Evolutionary conservation across 2,113 vertebrate species (phyloP), one percentile per base, ranked within the genome.

Genomic region (Xerus inauris): DNA sequence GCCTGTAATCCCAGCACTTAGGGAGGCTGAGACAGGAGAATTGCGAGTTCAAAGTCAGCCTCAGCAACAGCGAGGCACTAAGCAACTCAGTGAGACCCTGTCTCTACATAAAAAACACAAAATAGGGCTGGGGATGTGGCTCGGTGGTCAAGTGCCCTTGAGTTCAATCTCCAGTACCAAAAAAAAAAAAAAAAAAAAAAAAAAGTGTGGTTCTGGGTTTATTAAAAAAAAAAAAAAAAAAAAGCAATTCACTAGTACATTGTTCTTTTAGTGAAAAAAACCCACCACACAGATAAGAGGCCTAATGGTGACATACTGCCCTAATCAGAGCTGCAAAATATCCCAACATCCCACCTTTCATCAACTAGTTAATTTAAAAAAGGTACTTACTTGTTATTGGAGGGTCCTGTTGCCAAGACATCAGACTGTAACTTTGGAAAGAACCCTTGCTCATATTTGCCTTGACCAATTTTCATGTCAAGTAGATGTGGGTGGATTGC

Each of bases 401-500:
- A 98, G 40, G 99, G 99, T 85, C 99, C 99, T 0, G 99, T 98
- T 83, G 99, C 98, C 57, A 99, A 98, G 89, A 99, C 99, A 65
- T 99, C 99, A 0, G 99, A 99, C 88, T 99, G 99, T 94, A 99
- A 98, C 92, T 99, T 99, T 0, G 99, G 99, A 96, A 99, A 99
- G 98, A 99, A 99, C 1, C 99, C 99, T 72, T 99, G 99, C 30
- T 99, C 99, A 0, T 99, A 99, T 91, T 99, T 99, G 95, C 99
- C 99, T 97, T 99, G 99, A 35, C 99, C 99, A 0, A 99, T 99
- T 98, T 99, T 99, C 99, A 99, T 99, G 97, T 99, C 99, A 38
- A 99, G 99, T 57, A 99, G 98, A 96, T 99, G 99, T 0, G 99
- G 99, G 97, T 99, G 99, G 97, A 99, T 99, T 95, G 99, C 99